Conservation (phyloP, 2,113 vertebrate species). For the Rostratula benghalensis region DNA sequence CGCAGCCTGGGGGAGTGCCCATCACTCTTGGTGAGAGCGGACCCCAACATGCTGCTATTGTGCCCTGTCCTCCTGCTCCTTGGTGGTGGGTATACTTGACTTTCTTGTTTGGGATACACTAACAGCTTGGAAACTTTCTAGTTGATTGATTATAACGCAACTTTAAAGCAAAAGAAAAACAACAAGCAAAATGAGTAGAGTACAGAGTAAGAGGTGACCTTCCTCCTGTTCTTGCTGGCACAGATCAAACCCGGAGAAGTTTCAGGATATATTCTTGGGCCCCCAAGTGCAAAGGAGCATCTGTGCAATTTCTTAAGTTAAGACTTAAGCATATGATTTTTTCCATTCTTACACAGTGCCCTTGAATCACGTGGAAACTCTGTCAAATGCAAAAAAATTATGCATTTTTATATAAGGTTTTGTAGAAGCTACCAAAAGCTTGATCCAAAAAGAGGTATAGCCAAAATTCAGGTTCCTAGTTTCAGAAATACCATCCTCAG, state of each 20-base stretch:
- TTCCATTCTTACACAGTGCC: neutral
- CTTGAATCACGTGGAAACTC: neutral
- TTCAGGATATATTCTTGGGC: neutral
- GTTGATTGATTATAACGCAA: neutral
- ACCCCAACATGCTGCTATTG: neutral
- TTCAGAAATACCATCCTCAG: neutral
- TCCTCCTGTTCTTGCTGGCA: neutral
- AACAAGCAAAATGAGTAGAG: neutral
- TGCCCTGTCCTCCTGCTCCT: conserved; percentile 23
- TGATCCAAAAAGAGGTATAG: neutral
- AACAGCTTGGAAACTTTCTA: neutral
- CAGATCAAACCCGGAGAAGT: neutral
- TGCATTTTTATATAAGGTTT: neutral
- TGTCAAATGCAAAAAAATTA: neutral
- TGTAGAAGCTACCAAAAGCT: neutral
- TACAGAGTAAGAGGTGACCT: neutral
- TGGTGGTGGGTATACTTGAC: neutral
- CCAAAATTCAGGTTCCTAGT: neutral
- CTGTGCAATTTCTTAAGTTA: neutral
- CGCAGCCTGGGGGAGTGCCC: neutral
- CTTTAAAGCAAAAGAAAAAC: neutral
- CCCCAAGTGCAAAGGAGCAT: neutral
- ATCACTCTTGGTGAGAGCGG: neutral
- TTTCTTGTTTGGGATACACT: conserved; percentile 14
- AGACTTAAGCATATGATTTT: neutral